A percentile compares a stretch with the other conserved stretches of the same genome.
Evolutionary conservation across 2,113 vertebrate species (phyloP).

Genomic region (Silurus meridionalis): DNA sequence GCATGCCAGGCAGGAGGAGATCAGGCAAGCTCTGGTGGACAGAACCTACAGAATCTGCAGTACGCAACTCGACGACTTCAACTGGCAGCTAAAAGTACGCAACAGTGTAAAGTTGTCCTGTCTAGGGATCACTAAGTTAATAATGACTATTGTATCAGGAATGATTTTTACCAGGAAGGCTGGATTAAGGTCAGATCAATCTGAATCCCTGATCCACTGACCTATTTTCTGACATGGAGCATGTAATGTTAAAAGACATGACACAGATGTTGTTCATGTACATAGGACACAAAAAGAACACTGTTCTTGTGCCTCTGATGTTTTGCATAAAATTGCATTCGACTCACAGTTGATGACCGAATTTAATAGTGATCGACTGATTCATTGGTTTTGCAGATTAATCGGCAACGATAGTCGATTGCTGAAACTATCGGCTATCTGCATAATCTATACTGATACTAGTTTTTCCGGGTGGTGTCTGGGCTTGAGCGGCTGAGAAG

Average conservation of each 20-base stretch:
- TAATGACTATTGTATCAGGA: not conserved
- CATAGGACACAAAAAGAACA: not conserved
- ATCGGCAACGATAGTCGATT: no score
- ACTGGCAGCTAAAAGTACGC: constrained; percentile 95
- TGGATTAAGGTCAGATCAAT: not conserved
- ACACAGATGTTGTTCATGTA: not conserved
- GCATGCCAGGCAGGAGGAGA: constrained; percentile 81
- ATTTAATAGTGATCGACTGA: no score
- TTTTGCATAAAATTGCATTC: not conserved
- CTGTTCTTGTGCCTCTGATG: not conserved
- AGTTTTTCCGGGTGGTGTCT: no score
- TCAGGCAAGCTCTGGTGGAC: constrained; percentile 77
- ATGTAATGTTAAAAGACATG: not conserved
- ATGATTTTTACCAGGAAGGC: not conserved
- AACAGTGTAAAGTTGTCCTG: not conserved
- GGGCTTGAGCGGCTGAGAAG: no score
- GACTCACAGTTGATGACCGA: not conserved
- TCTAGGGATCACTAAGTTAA: not conserved
- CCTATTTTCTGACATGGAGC: not conserved
- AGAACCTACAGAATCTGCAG: constrained; percentile 82
- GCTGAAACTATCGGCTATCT: no score
- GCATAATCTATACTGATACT: no score
- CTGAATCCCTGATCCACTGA: not conserved
- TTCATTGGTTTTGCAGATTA: no score
- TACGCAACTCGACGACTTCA: constrained; percentile 87